phyloP scores from a whole-genome alignment of 2,888 invertebrate genomes.

The Cephus pulcher region DNA sequence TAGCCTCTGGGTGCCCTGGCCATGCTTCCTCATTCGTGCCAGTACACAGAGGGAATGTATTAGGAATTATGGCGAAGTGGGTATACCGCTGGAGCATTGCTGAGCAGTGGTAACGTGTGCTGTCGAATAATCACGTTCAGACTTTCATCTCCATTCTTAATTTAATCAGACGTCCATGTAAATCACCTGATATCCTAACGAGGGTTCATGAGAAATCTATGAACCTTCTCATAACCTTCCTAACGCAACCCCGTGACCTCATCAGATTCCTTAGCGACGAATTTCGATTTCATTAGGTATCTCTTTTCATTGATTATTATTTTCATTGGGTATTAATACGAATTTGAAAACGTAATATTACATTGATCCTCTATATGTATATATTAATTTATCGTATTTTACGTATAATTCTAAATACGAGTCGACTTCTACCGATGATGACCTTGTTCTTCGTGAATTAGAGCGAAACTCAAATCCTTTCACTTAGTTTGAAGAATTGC shows the following conservation, averaged over 20 bases:
- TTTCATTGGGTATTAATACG: neutral
- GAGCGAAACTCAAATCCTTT: neutral
- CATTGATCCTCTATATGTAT: neutral
- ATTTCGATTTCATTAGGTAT: neutral
- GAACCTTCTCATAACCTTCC: neutral
- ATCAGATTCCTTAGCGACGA: neutral
- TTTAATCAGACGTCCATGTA: neutral
- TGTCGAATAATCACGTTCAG: neutral
- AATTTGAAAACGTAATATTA: neutral
- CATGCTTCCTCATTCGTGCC: neutral
- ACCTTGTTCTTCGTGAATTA: neutral
- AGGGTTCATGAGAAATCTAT: neutral
- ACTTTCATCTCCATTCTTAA: neutral
- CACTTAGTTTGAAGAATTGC: neutral
- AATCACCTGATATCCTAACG: neutral
- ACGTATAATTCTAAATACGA: neutral
- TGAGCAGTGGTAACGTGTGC: neutral
- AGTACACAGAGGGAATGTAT: neutral
- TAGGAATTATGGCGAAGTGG: neutral
- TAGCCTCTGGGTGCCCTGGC: neutral
- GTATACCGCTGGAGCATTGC: neutral
- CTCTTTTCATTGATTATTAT: neutral
- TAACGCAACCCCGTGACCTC: neutral
- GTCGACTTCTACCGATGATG: neutral
- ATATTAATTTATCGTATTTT: neutral